Evolutionary conservation across 2,113 vertebrate genomes (phyloP).

Genomic region (Petroica traversi): DNA sequence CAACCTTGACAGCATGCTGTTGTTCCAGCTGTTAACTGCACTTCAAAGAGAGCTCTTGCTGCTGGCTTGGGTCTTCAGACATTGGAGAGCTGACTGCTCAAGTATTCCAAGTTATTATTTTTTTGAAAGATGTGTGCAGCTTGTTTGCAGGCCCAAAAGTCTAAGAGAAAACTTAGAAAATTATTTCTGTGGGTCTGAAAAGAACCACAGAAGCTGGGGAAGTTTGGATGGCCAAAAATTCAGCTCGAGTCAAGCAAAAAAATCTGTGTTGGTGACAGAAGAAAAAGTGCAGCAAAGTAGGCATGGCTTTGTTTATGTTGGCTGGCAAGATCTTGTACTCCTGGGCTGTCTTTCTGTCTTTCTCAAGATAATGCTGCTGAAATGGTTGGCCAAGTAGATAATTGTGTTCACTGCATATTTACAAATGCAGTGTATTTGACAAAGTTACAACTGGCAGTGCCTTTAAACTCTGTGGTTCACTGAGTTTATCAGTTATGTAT

Average conservation of each 20-base stretch:
- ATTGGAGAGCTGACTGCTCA: not conserved
- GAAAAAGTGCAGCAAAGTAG: slow-evolving; percentile 4
- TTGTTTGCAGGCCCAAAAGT: not conserved
- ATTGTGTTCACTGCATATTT: not conserved
- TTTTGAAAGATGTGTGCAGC: not conserved
- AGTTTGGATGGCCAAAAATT: not conserved
- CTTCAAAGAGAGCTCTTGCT: not conserved
- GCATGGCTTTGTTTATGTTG: not conserved
- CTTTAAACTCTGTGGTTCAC: not conserved
- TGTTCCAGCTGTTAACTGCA: slow-evolving; percentile 6
- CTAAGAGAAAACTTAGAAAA: not conserved
- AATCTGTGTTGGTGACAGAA: not conserved
- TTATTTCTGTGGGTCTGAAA: not conserved
- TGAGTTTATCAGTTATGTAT: not conserved
- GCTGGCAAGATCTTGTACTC: not conserved
- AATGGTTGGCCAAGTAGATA: not conserved
- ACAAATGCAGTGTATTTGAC: not conserved
- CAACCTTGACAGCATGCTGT: not conserved
- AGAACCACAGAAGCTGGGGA: not conserved
- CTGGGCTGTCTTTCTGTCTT: not conserved
- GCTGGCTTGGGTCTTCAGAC: not conserved
- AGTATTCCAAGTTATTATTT: not conserved
- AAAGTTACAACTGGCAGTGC: not conserved
- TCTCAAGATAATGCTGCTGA: not conserved
- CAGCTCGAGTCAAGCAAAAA: not conserved